Conservation (phyloP, 2,113 vertebrate species). For the Aptenodytes forsteri region DNA sequence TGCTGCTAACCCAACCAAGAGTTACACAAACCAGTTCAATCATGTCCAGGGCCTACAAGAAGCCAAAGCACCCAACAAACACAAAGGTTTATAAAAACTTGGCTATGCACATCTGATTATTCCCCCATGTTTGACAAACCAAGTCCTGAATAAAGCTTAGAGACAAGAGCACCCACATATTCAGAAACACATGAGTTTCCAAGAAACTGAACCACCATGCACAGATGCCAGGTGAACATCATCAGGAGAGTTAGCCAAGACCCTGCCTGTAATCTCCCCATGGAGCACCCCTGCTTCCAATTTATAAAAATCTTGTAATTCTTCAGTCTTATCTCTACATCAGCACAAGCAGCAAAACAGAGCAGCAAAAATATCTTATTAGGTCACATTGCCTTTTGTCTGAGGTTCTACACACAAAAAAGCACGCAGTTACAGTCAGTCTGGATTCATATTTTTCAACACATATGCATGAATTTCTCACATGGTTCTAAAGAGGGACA, state of each 20-base stretch:
- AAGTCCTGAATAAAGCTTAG: not conserved
- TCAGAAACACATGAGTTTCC: not conserved
- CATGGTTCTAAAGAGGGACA: not conserved
- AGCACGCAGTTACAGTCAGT: not conserved
- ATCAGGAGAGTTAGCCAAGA: not conserved
- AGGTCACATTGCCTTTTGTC: not conserved
- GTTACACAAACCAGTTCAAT: not conserved
- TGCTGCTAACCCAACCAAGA: not conserved
- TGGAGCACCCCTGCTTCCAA: not conserved
- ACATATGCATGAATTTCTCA: not conserved
- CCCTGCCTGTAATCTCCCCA: not conserved
- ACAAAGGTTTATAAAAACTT: not conserved
- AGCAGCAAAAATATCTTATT: not conserved
- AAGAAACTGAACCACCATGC: accelerated
- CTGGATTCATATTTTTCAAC: not conserved
- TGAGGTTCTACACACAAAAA: not conserved
- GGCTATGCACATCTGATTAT: not conserved
- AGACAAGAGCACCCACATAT: not conserved
- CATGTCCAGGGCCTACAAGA: accelerated
- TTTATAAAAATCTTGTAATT: not conserved
- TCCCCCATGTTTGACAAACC: not conserved
- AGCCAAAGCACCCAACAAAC: not conserved
- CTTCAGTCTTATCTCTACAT: not conserved
- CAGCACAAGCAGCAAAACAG: not conserved
- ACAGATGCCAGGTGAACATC: not conserved